These are phyloP conservation scores for Linnaemya tessellans DNA, from an alignment of 2,888 invertebrate genomes.

Conservation along the genomic window DNA sequence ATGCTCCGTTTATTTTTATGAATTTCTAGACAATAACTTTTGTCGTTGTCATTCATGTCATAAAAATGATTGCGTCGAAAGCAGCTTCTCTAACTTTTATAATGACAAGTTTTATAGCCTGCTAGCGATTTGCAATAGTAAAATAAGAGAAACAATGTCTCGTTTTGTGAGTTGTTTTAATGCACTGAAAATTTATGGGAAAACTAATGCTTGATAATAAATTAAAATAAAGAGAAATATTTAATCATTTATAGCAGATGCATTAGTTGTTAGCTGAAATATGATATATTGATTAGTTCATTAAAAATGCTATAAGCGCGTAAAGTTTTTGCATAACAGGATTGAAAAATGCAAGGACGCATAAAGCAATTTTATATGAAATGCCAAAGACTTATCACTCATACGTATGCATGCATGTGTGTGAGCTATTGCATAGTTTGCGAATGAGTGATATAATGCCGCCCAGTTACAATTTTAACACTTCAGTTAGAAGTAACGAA, in stretches of 20 bases:
- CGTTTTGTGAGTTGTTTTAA: background rate
- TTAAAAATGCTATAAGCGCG: background rate
- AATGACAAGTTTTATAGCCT: slow-evolving; percentile 7
- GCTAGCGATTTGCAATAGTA: slow-evolving; percentile 10
- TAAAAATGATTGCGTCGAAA: slow-evolving; percentile 2
- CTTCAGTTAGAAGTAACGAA: too few relatives aligned
- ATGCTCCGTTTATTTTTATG: slow-evolving; percentile 13
- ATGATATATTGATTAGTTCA: background rate
- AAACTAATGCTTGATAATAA: background rate
- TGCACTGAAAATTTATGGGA: slow-evolving; percentile 24
- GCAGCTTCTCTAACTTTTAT: slow-evolving; percentile 16
- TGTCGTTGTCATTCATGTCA: background rate
- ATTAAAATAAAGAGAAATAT: background rate
- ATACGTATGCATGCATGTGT: too few relatives aligned
- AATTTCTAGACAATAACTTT: slow-evolving; percentile 23
- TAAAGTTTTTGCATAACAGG: background rate
- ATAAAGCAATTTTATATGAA: too few relatives aligned
- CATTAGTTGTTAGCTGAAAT: background rate
- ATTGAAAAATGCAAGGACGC: background rate
- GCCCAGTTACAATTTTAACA: too few relatives aligned
- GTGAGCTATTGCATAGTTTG: too few relatives aligned
- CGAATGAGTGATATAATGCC: too few relatives aligned
- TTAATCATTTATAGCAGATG: background rate
- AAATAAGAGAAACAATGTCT: background rate
- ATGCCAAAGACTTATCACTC: too few relatives aligned